These are phyloP conservation scores for Tadarida brasiliensis DNA, from an alignment of 2,797 vertebrate genomes.

Conservation along the genomic window DNA sequence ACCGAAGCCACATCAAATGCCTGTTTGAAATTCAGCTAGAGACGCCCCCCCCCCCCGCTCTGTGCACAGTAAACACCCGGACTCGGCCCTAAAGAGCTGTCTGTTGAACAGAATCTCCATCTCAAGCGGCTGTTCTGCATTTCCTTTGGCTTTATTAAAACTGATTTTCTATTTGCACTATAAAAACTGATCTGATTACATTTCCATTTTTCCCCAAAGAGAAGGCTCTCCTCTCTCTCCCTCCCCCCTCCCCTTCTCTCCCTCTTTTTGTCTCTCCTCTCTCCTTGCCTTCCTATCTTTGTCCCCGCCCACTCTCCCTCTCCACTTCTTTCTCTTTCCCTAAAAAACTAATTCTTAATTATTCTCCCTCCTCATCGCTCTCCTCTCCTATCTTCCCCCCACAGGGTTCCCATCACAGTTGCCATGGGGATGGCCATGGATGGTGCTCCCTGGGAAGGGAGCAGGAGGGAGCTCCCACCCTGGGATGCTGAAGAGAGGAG, in stretches of 20 bases:
- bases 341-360: conserved; percentile 69
- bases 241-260: neutral
- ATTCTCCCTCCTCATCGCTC: conserved; percentile 49
- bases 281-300: neutral
- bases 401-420: conserved; percentile 53
- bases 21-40: conserved; percentile 57
- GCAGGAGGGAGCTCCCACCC: neutral
- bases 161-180: conserved; percentile 91
- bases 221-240: conserved; percentile 69
- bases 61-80: conserved; percentile 76
- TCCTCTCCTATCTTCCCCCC: neutral
- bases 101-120: conserved; percentile 88
- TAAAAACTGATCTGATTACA: conserved; percentile 90
- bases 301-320: conserved; percentile 17
- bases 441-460: neutral
- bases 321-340: conserved; percentile 43
- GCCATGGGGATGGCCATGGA: conserved; percentile 71
- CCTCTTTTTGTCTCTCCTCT: neutral
- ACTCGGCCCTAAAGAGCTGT: conserved; percentile 83
- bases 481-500: neutral
- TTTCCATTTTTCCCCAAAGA: conserved; percentile 89
- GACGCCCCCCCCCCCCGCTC: conserved; percentile 52
- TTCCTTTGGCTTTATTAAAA: conserved; percentile 91
- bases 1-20: conserved; percentile 53
- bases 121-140: conserved; percentile 90